These are phyloP conservation scores for Microcebus jonahi DNA, from an alignment of 2,113 vertebrate species.

Conservation along the genomic window DNA sequence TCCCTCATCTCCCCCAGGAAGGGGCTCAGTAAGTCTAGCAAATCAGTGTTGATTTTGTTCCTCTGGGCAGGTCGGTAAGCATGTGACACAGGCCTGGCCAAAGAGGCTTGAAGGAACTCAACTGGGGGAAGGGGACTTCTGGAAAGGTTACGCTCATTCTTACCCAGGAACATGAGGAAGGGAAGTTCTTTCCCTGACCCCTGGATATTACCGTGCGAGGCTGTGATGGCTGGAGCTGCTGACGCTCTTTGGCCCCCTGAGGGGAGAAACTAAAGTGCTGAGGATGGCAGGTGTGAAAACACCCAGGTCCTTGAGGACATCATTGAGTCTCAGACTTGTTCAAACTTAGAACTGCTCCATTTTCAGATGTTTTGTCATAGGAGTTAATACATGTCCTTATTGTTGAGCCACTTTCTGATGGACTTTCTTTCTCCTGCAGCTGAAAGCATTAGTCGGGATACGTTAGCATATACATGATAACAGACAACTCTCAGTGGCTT, in stretches of 20 bases:
- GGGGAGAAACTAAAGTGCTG: too few relatives aligned
- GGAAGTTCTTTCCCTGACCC: neutral
- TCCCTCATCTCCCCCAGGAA: fast-evolving
- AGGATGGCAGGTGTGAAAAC: neutral
- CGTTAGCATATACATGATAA: neutral
- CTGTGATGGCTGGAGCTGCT: neutral
- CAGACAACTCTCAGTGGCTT: neutral
- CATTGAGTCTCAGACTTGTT: neutral
- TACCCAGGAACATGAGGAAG: neutral
- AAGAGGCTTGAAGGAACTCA: neutral
- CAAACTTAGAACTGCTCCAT: neutral
- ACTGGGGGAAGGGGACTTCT: neutral
- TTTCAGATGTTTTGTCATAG: neutral
- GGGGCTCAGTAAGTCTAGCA: neutral
- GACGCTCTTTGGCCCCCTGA: neutral
- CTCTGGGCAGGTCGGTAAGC: neutral
- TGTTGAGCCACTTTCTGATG: neutral
- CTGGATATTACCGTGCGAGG: neutral
- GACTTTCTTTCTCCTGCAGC: neutral
- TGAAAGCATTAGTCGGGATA: neutral
- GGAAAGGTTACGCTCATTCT: neutral
- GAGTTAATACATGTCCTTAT: neutral
- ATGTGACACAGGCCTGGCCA: neutral
- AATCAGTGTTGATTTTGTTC: neutral
- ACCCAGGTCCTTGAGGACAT: neutral